These are phyloP conservation scores for Sebastes hubbsi DNA, from an alignment of 2,797 vertebrate genomes.

Conservation along the genomic window DNA sequence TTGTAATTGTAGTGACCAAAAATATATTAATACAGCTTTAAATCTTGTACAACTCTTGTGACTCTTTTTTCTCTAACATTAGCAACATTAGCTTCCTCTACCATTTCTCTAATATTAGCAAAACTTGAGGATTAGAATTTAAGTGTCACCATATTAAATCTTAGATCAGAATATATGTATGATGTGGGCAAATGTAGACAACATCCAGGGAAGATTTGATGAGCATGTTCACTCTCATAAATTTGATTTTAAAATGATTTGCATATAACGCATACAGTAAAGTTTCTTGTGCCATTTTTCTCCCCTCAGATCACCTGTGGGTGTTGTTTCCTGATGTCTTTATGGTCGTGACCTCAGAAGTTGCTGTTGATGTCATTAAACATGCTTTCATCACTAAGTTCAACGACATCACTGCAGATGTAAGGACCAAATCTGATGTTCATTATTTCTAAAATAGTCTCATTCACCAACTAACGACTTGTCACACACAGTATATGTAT, in stretches of 20 bases:
- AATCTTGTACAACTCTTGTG: neutral
- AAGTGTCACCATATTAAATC: neutral
- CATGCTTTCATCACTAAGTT: conserved; percentile 99
- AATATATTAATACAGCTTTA: neutral
- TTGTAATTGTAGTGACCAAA: neutral
- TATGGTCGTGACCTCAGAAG: conserved; percentile 95
- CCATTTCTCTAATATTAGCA: neutral
- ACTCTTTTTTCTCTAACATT: neutral
- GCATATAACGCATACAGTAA: neutral
- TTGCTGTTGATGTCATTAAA: conserved; percentile 94
- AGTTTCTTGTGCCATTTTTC: neutral
- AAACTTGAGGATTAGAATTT: neutral
- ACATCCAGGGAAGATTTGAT: neutral
- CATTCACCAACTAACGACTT: neutral
- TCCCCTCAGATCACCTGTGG: conserved; percentile 92
- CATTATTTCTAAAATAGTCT: neutral
- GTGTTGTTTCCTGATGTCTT: conserved; percentile 95
- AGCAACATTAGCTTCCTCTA: neutral
- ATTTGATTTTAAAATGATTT: neutral
- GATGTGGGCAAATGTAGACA: neutral
- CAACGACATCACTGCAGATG: conserved; percentile 97
- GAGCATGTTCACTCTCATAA: neutral
- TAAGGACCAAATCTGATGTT: conserved; percentile 69
- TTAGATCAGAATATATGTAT: neutral
- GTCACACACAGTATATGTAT: neutral